Conservation (phyloP, 2,888 invertebrate genomes). For the Drosophila planitibia region DNA sequence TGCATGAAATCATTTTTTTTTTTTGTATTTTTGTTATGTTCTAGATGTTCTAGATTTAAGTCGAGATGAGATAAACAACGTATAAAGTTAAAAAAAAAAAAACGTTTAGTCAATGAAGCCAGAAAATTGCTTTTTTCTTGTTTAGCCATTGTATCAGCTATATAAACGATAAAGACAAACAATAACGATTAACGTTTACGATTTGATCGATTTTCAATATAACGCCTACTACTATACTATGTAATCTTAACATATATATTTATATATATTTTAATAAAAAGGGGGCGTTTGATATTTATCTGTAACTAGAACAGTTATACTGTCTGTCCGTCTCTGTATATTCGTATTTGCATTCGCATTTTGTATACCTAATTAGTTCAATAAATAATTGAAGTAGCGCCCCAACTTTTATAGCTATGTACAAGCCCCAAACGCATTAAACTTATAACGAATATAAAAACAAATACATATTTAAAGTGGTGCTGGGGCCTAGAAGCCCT, state of each 20-base stretch:
- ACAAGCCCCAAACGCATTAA: constrained; percentile 26
- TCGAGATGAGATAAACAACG: constrained; percentile 8
- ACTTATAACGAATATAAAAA: constrained; percentile 2
- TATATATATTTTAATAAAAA: constrained; percentile 34
- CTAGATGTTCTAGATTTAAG: constrained; percentile 27
- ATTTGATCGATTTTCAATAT: constrained; percentile 14
- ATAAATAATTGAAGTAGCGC: constrained; percentile 60
- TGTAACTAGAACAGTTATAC: constrained; percentile 15
- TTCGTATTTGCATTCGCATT: constrained; percentile 8
- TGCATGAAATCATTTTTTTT: background rate
- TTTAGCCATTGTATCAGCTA: constrained; percentile 14
- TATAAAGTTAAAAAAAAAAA: background rate
- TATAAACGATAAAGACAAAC: constrained; percentile 48
- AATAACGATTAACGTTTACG: constrained; percentile 28
- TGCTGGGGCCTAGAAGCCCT: constrained; percentile 76
- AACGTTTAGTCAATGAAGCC: constrained; percentile 33
- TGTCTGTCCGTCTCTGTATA: background rate
- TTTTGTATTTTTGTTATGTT: constrained; percentile 29
- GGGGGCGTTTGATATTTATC: constrained; percentile 33
- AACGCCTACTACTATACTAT: constrained; percentile 51
- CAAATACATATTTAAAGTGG: background rate
- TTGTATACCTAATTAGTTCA: constrained; percentile 35
- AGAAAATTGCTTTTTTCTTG: constrained; percentile 15
- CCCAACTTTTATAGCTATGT: constrained; percentile 33
- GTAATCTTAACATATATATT: constrained; percentile 52